phyloP scores from a whole-genome alignment of 2,113 vertebrate species.

The Upupa epops region DNA sequence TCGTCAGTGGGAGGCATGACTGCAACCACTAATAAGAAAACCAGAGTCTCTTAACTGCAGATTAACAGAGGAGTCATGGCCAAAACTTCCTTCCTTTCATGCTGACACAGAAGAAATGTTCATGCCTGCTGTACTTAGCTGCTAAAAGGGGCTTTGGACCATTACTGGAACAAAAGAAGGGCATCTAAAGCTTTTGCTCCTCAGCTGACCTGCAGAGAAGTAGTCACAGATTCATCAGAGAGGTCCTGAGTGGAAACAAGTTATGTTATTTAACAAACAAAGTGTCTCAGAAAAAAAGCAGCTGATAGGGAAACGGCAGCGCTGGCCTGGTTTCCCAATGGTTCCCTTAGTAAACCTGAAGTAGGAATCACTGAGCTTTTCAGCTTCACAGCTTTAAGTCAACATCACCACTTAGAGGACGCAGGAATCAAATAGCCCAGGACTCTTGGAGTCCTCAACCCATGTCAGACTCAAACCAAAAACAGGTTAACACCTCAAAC shows the following conservation, averaged over 20 bases:
- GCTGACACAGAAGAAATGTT: background rate
- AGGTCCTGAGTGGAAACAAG: background rate
- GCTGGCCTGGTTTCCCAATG: background rate
- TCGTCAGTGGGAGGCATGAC: background rate
- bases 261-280: background rate
- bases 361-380: background rate
- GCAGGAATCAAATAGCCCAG: background rate
- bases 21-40: background rate
- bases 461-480: no score
- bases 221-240: background rate
- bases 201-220: background rate
- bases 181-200: background rate
- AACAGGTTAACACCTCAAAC: no score
- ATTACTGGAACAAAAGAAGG: background rate
- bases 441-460: background rate
- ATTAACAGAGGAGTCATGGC: background rate
- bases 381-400: background rate
- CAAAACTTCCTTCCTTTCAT: background rate
- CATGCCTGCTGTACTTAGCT: background rate
- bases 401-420: background rate
- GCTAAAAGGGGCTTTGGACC: background rate
- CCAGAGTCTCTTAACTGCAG: background rate
- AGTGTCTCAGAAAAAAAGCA: background rate
- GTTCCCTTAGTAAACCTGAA: background rate
- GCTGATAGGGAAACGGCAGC: background rate